These are phyloP conservation scores for Polydesmus complanatus DNA, from an alignment of 2,888 invertebrate genomes.

Conservation along the genomic window DNA sequence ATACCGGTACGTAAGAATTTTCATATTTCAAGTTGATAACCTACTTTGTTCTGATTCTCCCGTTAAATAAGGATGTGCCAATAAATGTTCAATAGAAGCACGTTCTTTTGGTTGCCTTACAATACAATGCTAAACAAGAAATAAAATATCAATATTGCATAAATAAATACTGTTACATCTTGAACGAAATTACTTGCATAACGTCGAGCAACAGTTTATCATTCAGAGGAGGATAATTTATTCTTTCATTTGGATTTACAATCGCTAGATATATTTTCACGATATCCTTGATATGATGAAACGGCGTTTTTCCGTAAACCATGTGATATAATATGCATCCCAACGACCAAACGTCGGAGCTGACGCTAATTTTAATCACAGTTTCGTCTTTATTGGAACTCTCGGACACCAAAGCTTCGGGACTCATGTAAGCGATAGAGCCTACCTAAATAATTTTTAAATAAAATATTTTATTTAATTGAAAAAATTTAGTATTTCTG, in stretches of 20 bases:
- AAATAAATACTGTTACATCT: too few relatives aligned
- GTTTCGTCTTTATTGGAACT: conserved; percentile 6
- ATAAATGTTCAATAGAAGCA: conserved; percentile 58
- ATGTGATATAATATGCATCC: conserved; percentile 92
- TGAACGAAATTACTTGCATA: conserved; percentile 31
- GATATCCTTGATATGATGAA: conserved; percentile 59
- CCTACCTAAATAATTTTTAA: conserved; percentile 46
- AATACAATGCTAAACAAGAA: conserved; percentile 45
- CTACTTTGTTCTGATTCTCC: not conserved
- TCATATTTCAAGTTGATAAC: too few relatives aligned
- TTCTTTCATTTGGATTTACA: conserved; percentile 52
- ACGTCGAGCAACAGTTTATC: conserved; percentile 43
- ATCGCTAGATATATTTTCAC: conserved; percentile 65
- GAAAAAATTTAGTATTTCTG: too few relatives aligned
- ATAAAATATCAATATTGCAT: too few relatives aligned
- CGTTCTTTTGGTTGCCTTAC: conserved; percentile 54
- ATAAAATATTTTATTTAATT: too few relatives aligned
- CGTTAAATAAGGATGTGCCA: conserved; percentile 39
- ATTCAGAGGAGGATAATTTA: conserved; percentile 49
- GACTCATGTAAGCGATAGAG: conserved; percentile 90
- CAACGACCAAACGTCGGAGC: conserved; percentile 93
- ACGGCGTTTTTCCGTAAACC: conserved; percentile 80
- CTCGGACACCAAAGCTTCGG: conserved; percentile 55
- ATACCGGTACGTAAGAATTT: too few relatives aligned
- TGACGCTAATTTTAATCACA: conserved; percentile 59